These are phyloP conservation scores for Spodoptera litura DNA, from an alignment of 1,140 invertebrate genomes.

Conservation along the genomic window DNA sequence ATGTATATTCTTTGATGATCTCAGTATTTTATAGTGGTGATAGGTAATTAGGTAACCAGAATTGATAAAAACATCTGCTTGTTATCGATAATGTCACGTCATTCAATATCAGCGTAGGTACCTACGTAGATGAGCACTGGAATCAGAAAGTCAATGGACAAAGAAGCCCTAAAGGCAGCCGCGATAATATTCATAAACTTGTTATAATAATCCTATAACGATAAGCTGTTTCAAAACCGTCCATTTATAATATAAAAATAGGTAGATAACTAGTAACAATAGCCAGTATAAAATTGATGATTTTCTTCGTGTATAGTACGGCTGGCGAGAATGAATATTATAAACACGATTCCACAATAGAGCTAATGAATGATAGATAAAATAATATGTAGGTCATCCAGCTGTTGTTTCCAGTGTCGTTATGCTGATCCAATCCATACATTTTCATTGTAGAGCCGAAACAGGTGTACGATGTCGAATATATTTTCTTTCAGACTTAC, in stretches of 20 bases:
- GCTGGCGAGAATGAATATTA: neutral
- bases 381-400: conserved; percentile 44
- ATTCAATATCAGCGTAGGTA: too few relatives aligned
- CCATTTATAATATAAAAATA: neutral
- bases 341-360: conserved; percentile 9
- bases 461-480: conserved; percentile 27
- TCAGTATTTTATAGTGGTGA: neutral
- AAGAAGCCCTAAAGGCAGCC: neutral
- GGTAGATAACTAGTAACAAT: too few relatives aligned
- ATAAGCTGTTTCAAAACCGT: neutral
- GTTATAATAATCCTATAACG: conserved; percentile 7
- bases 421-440: conserved; percentile 23
- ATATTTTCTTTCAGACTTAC: neutral
- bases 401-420: conserved; percentile 40
- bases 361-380: neutral
- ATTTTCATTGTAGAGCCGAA: conserved; percentile 26
- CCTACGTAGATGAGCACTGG: neutral
- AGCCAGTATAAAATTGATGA: too few relatives aligned
- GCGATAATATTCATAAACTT: conserved; percentile 15
- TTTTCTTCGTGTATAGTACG: neutral
- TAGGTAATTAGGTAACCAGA: too few relatives aligned
- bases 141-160: neutral
- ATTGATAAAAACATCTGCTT: too few relatives aligned
- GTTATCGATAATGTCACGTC: too few relatives aligned
- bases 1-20: conserved; percentile 4